A percentile compares a stretch with the other conserved stretches of the same genome.
Conservation (phyloP, 2,888 invertebrate genomes). For the Tortricodes alternella region DNA sequence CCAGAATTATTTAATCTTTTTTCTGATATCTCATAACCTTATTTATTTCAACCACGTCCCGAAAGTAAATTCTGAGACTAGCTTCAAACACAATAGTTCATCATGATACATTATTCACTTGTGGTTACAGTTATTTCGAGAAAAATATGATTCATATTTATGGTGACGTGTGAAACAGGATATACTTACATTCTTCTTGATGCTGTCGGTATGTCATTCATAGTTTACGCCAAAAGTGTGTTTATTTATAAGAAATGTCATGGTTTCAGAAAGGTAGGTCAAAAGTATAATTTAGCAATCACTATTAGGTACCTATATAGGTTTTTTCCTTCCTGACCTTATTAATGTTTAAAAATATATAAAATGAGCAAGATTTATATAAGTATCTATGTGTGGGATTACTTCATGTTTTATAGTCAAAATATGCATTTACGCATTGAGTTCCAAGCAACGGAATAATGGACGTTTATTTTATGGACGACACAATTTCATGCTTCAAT, state of each 20-base stretch:
- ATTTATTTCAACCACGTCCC: conserved; percentile 13
- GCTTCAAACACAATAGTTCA: conserved; percentile 10
- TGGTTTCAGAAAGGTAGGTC: too few relatives aligned
- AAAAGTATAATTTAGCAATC: too few relatives aligned
- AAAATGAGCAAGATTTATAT: too few relatives aligned
- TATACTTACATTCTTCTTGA: not conserved
- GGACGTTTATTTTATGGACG: not conserved
- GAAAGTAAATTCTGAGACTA: not conserved
- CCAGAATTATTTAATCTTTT: too few relatives aligned
- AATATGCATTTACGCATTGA: too few relatives aligned
- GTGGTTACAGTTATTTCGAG: conserved; percentile 4
- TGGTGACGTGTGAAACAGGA: conserved; percentile 14
- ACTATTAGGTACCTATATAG: too few relatives aligned
- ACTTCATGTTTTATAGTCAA: too few relatives aligned
- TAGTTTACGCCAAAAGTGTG: too few relatives aligned
- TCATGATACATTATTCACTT: conserved; percentile 25
- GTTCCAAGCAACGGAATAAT: not conserved
- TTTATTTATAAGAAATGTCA: too few relatives aligned
- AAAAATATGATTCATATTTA: conserved; percentile 21
- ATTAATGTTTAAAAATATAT: too few relatives aligned
- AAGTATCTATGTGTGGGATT: too few relatives aligned
- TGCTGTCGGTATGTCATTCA: not conserved
- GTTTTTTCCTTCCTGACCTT: too few relatives aligned
- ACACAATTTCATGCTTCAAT: not conserved
- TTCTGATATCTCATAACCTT: not conserved